Evolutionary conservation across 2,888 invertebrate genomes (phyloP).

Genomic region (Euphydryas editha): DNA sequence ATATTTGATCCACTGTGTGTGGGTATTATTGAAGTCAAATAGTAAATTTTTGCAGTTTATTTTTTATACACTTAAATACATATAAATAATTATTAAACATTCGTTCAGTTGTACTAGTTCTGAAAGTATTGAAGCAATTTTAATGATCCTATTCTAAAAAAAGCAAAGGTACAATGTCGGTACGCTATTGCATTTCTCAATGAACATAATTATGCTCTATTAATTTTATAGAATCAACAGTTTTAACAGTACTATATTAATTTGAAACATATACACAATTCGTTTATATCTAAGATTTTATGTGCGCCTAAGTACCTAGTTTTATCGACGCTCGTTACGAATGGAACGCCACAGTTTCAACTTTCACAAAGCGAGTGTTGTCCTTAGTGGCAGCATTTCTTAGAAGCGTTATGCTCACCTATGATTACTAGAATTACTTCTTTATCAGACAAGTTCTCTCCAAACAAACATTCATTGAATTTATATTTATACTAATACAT

Average conservation of each 20-base stretch:
- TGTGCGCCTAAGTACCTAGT: background rate
- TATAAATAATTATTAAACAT: too few relatives aligned
- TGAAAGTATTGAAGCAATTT: background rate
- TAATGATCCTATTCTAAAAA: background rate
- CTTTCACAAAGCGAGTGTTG: constrained; percentile 18
- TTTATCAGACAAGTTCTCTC: background rate
- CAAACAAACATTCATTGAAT: too few relatives aligned
- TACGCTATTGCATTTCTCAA: background rate
- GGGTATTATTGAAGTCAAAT: too few relatives aligned
- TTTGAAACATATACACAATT: background rate
- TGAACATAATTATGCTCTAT: background rate
- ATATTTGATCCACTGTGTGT: too few relatives aligned
- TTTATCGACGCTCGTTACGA: background rate
- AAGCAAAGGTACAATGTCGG: background rate
- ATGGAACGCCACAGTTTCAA: constrained; percentile 7
- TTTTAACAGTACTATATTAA: background rate
- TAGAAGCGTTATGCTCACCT: background rate
- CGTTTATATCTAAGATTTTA: constrained; percentile 12
- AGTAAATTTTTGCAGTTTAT: too few relatives aligned
- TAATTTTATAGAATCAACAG: background rate
- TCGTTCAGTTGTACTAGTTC: too few relatives aligned
- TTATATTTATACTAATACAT: background rate
- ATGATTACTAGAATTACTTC: background rate
- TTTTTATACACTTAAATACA: too few relatives aligned
- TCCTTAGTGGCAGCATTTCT: constrained; percentile 5